Evolutionary conservation across 2,797 vertebrate species (phyloP).

Genomic region (Diceros bicornis): DNA sequence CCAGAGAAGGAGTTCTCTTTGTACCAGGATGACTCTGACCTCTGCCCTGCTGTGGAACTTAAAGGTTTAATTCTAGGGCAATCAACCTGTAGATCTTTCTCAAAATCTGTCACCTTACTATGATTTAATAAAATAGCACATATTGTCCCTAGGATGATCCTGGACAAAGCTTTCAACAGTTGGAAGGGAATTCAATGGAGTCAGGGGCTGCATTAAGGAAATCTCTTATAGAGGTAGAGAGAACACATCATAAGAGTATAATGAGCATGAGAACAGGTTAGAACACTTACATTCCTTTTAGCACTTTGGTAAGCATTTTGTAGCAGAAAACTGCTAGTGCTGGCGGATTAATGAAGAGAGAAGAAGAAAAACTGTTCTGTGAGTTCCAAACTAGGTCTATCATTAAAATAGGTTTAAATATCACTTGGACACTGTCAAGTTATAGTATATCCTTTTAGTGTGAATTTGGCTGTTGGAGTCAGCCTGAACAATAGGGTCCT

Average conservation of each 20-base stretch:
- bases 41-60: background rate
- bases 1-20: background rate
- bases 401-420: slow-evolving; percentile 63
- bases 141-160: background rate
- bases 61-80: slow-evolving; percentile 48
- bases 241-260: background rate
- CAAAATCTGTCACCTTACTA: background rate
- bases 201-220: slow-evolving; percentile 45
- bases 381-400: slow-evolving; percentile 20
- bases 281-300: slow-evolving; percentile 16
- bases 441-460: background rate
- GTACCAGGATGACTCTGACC: background rate
- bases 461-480: background rate
- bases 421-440: background rate
- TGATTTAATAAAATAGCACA: background rate
- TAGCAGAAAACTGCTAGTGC: slow-evolving; percentile 51
- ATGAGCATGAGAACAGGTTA: background rate
- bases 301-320: slow-evolving; percentile 47
- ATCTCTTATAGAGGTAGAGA: background rate
- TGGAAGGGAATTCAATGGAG: background rate
- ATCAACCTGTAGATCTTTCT: slow-evolving; percentile 41
- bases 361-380: slow-evolving; percentile 41
- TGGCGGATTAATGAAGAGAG: slow-evolving; percentile 53
- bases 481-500: background rate
- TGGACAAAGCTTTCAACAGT: background rate